Conservation (phyloP, 2,797 vertebrate species). For the Leucoraja ocellata region DNA sequence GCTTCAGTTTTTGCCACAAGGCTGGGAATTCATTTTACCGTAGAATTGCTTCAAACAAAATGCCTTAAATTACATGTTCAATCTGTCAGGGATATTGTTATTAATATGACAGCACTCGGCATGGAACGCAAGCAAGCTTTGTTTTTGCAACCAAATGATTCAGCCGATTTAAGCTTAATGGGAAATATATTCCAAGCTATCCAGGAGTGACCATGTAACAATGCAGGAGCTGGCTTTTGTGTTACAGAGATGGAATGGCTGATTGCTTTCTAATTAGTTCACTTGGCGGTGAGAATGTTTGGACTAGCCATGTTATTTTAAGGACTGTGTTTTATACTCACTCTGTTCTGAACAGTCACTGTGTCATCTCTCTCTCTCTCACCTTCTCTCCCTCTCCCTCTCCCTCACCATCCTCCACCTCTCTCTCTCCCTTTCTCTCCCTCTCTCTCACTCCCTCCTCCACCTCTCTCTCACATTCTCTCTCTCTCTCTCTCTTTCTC, state of each 20-base stretch:
- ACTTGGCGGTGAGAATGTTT: background rate
- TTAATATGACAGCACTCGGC: conserved; percentile 7
- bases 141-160: background rate
- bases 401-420: too few species aligned
- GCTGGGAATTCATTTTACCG: background rate
- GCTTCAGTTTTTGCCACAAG: background rate
- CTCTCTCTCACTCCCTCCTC: too few species aligned
- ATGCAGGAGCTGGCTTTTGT: background rate
- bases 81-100: conserved; percentile 35
- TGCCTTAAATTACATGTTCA: conserved; percentile 29
- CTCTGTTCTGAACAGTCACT: too few species aligned
- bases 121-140: background rate
- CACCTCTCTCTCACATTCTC: too few species aligned
- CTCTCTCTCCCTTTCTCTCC: too few species aligned
- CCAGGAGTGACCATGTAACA: background rate
- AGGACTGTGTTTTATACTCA: too few species aligned
- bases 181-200: conserved; percentile 17
- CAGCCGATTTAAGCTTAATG: conserved; percentile 16
- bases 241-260: background rate
- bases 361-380: too few species aligned
- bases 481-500: too few species aligned
- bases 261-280: conserved; percentile 7
- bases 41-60: conserved; percentile 14
- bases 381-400: too few species aligned
- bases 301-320: background rate